These are phyloP conservation scores for Torymus tubicola DNA, from an alignment of 2,888 invertebrate species.

Conservation along the genomic window DNA sequence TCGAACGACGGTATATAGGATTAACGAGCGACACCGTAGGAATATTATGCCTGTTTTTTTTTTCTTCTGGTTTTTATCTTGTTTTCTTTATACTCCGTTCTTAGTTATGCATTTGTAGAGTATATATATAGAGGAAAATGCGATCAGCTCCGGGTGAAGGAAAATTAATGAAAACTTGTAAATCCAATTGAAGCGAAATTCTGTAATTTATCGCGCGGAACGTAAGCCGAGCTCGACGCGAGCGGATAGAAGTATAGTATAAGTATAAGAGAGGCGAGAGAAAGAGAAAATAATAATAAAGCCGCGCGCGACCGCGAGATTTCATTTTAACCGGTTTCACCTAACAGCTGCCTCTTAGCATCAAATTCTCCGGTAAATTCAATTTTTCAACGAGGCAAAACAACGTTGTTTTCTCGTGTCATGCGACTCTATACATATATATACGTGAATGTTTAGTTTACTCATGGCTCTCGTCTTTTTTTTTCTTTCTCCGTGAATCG, in stretches of 20 bases:
- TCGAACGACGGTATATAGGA: too few species aligned
- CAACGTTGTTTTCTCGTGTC: conserved; percentile 7
- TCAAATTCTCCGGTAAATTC: conserved; percentile 32
- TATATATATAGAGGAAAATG: too few species aligned
- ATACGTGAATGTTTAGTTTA: background rate
- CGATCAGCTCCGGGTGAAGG: background rate
- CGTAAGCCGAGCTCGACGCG: conserved; percentile 15
- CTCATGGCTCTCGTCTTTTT: too few species aligned
- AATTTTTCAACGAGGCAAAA: conserved; percentile 1
- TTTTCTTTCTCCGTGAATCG: too few species aligned
- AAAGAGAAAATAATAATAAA: conserved; percentile 51
- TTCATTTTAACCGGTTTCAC: conserved; percentile 56
- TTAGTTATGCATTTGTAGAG: too few species aligned
- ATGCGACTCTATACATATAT: background rate
- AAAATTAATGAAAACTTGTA: conserved; percentile 35
- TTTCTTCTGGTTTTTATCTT: too few species aligned
- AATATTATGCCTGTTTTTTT: too few species aligned
- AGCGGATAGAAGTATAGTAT: too few species aligned
- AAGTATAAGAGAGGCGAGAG: conserved; percentile 11
- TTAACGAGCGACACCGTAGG: too few species aligned
- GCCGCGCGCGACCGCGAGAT: conserved; percentile 37
- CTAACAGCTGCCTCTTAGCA: conserved; percentile 35
- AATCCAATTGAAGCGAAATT: conserved; percentile 44
- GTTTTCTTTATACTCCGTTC: too few species aligned
- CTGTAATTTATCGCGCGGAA: conserved; percentile 43